Evolutionary conservation across 2,797 vertebrate genomes (phyloP).

Genomic region (Eurystomus glaucurus): DNA sequence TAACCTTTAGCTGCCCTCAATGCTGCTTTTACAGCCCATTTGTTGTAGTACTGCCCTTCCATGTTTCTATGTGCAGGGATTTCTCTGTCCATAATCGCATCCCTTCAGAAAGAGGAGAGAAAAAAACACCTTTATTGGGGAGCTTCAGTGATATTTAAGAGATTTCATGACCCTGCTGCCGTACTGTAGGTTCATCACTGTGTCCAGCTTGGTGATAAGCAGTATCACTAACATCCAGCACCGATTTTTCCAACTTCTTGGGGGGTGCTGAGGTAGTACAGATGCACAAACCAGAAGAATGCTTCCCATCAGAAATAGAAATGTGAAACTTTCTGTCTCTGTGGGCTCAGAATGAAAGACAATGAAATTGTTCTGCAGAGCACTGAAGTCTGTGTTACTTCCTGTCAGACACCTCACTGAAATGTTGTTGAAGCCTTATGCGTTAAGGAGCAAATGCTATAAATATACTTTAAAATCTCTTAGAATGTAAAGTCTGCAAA

Average conservation of each 20-base stretch:
- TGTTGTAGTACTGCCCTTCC: not conserved
- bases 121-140: not conserved
- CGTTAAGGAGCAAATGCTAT: not conserved
- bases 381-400: not conserved
- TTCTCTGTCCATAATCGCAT: fast-evolving
- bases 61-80: not conserved
- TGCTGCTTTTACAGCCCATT: not conserved
- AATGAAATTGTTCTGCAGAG: not conserved
- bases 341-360: not conserved
- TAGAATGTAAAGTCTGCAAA: not conserved
- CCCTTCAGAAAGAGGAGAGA: not conserved
- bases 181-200: not conserved
- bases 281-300: not conserved
- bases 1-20: not conserved
- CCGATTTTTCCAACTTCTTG: not conserved
- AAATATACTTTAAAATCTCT: not conserved
- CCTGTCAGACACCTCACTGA: not conserved
- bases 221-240: not conserved
- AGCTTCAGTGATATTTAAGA: not conserved
- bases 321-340: not conserved
- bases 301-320: not conserved
- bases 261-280: not conserved
- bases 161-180: not conserved
- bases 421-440: not conserved
- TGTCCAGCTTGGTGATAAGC: not conserved